Evolutionary conservation across 1,140 invertebrate species (phyloP).

Genomic region (Uloborus diversus): DNA sequence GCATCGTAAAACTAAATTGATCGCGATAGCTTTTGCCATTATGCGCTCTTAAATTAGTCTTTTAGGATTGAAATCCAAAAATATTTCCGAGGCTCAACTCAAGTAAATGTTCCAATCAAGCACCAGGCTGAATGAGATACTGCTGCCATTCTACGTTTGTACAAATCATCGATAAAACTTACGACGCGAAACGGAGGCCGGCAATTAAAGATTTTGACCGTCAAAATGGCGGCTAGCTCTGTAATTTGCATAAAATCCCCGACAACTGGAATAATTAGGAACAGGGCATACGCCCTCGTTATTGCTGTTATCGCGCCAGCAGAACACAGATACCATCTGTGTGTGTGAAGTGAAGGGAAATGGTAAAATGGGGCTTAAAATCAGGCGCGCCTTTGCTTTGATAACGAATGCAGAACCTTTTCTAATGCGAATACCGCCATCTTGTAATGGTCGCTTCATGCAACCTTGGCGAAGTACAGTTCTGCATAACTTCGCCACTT

Average conservation of each 20-base stretch:
- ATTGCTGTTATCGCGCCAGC: slow-evolving; percentile 40
- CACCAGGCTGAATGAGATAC: no score
- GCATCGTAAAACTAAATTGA: no score
- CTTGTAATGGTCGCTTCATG: neutral
- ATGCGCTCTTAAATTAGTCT: no score
- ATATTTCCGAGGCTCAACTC: no score
- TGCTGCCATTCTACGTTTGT: no score
- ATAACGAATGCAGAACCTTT: slow-evolving; percentile 26
- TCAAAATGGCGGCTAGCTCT: neutral
- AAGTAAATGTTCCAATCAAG: no score
- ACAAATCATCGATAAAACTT: no score
- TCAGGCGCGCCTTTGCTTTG: slow-evolving; percentile 14
- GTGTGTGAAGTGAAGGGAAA: slow-evolving; percentile 6
- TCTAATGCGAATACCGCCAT: neutral
- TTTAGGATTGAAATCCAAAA: no score
- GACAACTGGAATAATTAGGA: slow-evolving; percentile 45
- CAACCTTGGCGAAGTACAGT: no score
- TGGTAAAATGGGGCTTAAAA: slow-evolving; percentile 28
- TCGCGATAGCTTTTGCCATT: no score
- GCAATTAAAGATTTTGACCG: slow-evolving; percentile 7
- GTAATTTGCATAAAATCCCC: slow-evolving; percentile 55
- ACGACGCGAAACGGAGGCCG: no score
- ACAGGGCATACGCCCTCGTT: slow-evolving; percentile 28
- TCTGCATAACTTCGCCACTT: no score
- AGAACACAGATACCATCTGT: slow-evolving; percentile 37